These are phyloP conservation scores for Spinus olivaceus DNA, from an alignment of 2,797 vertebrate species.

Conservation along the genomic window DNA sequence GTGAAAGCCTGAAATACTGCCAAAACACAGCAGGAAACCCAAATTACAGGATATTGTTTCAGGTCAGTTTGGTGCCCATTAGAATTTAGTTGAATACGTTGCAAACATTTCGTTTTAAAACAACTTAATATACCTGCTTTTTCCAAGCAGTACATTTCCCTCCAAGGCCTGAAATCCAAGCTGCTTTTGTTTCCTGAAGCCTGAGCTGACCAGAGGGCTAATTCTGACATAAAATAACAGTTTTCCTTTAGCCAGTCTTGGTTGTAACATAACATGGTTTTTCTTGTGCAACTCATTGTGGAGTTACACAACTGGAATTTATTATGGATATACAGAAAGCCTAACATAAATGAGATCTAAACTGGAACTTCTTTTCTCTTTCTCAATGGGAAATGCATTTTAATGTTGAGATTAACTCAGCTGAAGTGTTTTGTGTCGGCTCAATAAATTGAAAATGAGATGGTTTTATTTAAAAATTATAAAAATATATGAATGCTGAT, in stretches of 20 bases:
- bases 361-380: not conserved
- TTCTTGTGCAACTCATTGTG: not conserved
- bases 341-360: not conserved
- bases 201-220: not conserved
- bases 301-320: not conserved
- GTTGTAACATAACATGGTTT: not conserved
- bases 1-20: not conserved
- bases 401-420: not conserved
- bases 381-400: not conserved
- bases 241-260: not conserved
- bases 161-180: not conserved
- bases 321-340: not conserved
- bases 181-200: not conserved
- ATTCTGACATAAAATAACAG: not conserved
- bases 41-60: not conserved
- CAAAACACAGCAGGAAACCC: not conserved
- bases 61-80: not conserved
- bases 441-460: not conserved
- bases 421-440: not conserved
- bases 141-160: not conserved
- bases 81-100: not conserved
- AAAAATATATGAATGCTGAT: not conserved
- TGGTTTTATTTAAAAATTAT: not conserved
- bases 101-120: conserved; percentile 11
- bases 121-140: not conserved